Evolutionary conservation across 1,140 invertebrate species (phyloP).

Genomic region (Euwallacea similis): DNA sequence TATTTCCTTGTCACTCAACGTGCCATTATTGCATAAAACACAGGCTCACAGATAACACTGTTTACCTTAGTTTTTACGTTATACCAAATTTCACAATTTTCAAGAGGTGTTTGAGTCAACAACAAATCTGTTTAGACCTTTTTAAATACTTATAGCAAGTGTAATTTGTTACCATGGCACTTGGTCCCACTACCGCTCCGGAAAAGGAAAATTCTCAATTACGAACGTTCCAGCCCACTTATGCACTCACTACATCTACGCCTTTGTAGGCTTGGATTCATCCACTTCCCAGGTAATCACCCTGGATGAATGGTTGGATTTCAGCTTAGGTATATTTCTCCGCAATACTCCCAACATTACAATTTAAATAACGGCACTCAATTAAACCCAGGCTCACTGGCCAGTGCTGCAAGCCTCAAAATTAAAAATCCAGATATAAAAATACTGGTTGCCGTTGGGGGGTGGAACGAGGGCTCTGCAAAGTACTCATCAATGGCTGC

Average conservation of each 20-base stretch:
- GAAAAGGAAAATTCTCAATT: slow-evolving; percentile 66
- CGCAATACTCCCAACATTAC: slow-evolving; percentile 19
- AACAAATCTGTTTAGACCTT: no score
- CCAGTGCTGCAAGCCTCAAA: slow-evolving; percentile 55
- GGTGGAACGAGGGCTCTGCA: slow-evolving; percentile 74
- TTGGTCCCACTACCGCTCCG: slow-evolving; percentile 71
- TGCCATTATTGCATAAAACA: no score
- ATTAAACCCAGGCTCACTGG: neutral
- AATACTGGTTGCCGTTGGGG: slow-evolving; percentile 72
- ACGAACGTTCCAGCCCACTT: slow-evolving; percentile 67
- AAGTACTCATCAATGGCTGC: slow-evolving; percentile 63
- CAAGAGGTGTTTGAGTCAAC: no score
- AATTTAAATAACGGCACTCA: neutral
- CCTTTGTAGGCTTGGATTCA: slow-evolving; percentile 65
- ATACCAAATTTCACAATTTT: no score
- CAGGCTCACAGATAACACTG: no score
- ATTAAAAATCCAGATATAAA: slow-evolving; percentile 66
- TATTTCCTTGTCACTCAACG: no score
- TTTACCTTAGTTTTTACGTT: no score
- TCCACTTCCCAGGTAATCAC: slow-evolving; percentile 57
- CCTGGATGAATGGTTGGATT: slow-evolving; percentile 67
- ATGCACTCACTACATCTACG: slow-evolving; percentile 75
- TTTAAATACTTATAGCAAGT: slow-evolving; percentile 31
- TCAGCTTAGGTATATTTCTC: slow-evolving; percentile 44
- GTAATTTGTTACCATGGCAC: slow-evolving; percentile 73